Evolutionary conservation across 2,797 vertebrate species (phyloP), one percentile per base, ranked within the genome.

Genomic region (Apogon hyalosoma): DNA sequence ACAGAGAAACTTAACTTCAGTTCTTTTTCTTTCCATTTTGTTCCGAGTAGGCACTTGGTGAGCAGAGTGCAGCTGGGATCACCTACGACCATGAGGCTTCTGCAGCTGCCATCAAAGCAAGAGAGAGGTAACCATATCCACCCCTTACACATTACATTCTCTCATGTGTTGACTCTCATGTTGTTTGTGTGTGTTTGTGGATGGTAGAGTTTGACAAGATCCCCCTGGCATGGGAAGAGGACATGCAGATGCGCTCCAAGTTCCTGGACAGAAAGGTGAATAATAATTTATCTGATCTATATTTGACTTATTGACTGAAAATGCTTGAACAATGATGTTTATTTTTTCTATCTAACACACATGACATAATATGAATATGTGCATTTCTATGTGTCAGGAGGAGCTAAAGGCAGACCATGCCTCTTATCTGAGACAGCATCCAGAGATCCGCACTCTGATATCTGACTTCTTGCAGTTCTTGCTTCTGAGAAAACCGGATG

Each of bases 381-480:
- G 15, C n/a, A 57, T 14, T 5, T 73, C 0, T 0, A 16, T 71
- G 18, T 64, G 0, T 1, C 90, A 99, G 98, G 96, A 95, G 50
- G 94, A 96, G 67, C 91, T 98, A 33, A 93, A 92, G 42, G 91
- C 88, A 0, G 92, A 93, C 63, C 94, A 98, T 4, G 45, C 65
- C 14, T 85, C 87, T 0, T 98, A 97, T 31, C 10, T 96, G 28
- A 90, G 85, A 67, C 92, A 92, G 13, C 96, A 97, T 68, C 97
- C 97, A 0, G 96, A 99, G 73, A 90, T 97, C 49, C 87, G 71
- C 15, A 84, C 87, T 0, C 86, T 98, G 10, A 54, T 97, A 55
- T 92, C 95, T 0, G 96, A 98, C 85, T 99, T 99, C 83, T 83
- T 99, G 68, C 95, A 96, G 77, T 94, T 95, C 36, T 73, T 99